Percentiles rank a stretch among this genome's conserved stretches.
Conservation (phyloP, 2,888 invertebrate genomes). For the Nudaria mundana region DNA sequence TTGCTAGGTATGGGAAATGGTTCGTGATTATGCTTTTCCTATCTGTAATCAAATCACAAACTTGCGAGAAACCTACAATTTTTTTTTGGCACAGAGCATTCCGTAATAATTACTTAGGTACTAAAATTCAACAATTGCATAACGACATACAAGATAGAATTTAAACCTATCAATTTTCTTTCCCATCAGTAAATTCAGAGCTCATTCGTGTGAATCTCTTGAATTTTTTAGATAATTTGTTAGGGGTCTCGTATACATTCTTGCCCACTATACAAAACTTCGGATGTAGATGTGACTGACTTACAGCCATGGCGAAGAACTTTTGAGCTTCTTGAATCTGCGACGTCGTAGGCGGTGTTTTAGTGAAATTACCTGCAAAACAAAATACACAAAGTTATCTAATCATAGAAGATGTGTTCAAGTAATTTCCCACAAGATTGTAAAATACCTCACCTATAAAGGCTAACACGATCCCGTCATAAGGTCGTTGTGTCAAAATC, state of each 20-base stretch:
- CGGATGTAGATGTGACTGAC: slow-evolving; percentile 38
- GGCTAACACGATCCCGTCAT: slow-evolving; percentile 55
- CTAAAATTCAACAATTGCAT: not conserved
- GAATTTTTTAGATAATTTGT: slow-evolving; percentile 32
- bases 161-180: not conserved
- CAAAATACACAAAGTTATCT: not conserved
- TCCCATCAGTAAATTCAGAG: not conserved
- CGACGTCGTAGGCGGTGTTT: slow-evolving; percentile 28
- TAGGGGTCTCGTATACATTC: slow-evolving; percentile 34
- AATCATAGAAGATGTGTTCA: not conserved
- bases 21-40: no score
- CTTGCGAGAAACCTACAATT: no score
- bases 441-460: slow-evolving; percentile 58
- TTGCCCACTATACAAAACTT: slow-evolving; percentile 41
- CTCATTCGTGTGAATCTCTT: slow-evolving; percentile 40
- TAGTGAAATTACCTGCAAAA: slow-evolving; percentile 52
- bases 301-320: slow-evolving; percentile 46
- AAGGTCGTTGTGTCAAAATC: slow-evolving; percentile 32
- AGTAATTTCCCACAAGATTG: not conserved
- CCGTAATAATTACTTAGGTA: no score
- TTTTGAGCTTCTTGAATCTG: slow-evolving; percentile 46
- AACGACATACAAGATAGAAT: not conserved
- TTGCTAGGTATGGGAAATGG: no score
- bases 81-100: no score
- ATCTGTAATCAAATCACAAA: no score